phyloP scores from a whole-genome alignment of 2,888 invertebrate genomes.

The Philopedon plagiatum region DNA sequence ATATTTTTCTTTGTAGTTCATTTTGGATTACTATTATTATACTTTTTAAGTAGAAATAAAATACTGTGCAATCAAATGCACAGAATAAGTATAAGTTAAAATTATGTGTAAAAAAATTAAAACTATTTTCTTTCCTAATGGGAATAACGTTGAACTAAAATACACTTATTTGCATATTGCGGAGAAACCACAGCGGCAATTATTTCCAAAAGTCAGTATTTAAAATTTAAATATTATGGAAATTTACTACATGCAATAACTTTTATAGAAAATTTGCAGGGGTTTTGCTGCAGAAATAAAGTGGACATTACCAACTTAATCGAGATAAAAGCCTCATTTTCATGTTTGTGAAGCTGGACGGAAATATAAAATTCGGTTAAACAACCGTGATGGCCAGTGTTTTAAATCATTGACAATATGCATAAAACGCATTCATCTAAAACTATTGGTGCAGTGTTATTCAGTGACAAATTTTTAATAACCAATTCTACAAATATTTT shows the following conservation, averaged over 20 bases:
- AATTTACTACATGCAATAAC: constrained; percentile 16
- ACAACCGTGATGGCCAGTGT: too few species aligned
- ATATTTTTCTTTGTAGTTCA: too few species aligned
- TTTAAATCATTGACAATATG: too few species aligned
- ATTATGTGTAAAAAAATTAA: background rate
- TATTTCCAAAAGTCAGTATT: constrained; percentile 30
- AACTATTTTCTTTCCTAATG: background rate
- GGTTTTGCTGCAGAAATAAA: background rate
- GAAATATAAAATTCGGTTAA: too few species aligned
- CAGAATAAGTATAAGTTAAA: background rate
- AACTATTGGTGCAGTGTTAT: too few species aligned
- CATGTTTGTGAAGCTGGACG: too few species aligned
- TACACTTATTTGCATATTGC: constrained; percentile 15
- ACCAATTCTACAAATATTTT: too few species aligned
- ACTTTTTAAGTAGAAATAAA: too few species aligned
- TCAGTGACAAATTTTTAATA: too few species aligned
- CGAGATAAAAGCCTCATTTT: too few species aligned
- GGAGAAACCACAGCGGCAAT: background rate
- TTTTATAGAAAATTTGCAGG: constrained; percentile 13
- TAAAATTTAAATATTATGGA: constrained; percentile 34
- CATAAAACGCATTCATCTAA: too few species aligned
- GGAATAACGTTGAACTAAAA: background rate
- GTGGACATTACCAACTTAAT: background rate
- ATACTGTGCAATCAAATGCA: background rate
- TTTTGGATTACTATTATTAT: too few species aligned